Evolutionary conservation across 2,888 invertebrate genomes (phyloP).

Genomic region (Macropis europaea): DNA sequence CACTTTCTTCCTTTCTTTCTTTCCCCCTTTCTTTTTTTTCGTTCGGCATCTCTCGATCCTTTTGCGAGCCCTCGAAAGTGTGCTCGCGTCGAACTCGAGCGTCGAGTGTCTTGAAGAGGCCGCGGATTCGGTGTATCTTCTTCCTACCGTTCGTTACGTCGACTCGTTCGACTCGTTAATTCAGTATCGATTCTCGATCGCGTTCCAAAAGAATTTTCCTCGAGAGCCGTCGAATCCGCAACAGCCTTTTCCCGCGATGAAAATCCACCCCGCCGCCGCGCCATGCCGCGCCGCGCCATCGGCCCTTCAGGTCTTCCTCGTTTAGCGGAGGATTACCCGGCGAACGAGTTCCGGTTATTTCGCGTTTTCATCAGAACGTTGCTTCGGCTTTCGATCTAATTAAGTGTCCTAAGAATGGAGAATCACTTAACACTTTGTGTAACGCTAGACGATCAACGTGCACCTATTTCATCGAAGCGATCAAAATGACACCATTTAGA

Average conservation of each 20-base stretch:
- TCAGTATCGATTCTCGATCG: constrained; percentile 50
- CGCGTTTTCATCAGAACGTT: too few relatives aligned
- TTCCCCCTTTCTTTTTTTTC: neutral
- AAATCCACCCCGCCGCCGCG: neutral
- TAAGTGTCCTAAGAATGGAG: too few relatives aligned
- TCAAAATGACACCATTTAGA: too few relatives aligned
- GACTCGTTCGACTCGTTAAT: constrained; percentile 48
- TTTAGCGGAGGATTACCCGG: neutral
- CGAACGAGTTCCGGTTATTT: too few relatives aligned
- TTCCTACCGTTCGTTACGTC: constrained; percentile 42
- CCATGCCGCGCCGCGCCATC: too few relatives aligned
- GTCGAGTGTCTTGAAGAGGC: constrained; percentile 40
- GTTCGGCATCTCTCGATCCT: constrained; percentile 34
- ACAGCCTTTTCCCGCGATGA: constrained; percentile 33
- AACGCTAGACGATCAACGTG: too few relatives aligned
- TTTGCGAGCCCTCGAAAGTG: constrained; percentile 41
- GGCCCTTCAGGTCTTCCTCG: too few relatives aligned
- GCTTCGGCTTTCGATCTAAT: too few relatives aligned
- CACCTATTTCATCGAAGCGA: too few relatives aligned
- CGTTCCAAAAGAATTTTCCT: constrained; percentile 20
- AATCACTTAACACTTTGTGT: too few relatives aligned
- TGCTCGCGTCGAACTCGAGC: constrained; percentile 48
- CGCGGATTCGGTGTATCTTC: constrained; percentile 34
- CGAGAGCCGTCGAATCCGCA: constrained; percentile 42
- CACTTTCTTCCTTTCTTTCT: neutral